Evolutionary conservation across 1,140 invertebrate species (phyloP), one percentile per base, ranked within the genome.

Genomic region (Drosophila bifasciata): DNA sequence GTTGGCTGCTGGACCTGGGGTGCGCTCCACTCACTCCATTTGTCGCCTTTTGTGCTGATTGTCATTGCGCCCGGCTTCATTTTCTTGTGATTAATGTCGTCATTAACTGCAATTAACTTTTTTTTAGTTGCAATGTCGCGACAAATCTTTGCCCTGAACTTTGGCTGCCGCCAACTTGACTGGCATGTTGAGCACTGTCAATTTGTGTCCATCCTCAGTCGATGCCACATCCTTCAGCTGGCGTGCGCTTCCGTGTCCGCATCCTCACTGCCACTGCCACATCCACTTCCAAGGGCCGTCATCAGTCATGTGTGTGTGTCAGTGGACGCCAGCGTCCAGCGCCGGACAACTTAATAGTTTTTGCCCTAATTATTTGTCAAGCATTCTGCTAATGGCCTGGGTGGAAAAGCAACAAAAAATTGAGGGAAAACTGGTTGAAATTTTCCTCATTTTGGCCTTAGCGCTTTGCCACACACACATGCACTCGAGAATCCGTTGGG

Each of bases 51-150:
- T 62, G 77, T 77, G 78, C 83, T 89, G 83, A 88, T 89, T 88
- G 83, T 89, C 83, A 83, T 57, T 79, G 75, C 75, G 79, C 71
- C 49, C 69, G 81, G 76, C 86, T 89, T 89, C 78, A 89, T 89
- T 89, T 89, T 89, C 86, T 83, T 90, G 86, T 89, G 86, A 89
- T 89, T 89, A 89, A 89, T 89, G 86, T 89, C 78, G 86, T 89
- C 86, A 89, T 89, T 89, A 89, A 89, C 86, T 89, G 86, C 86
- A 89, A 89, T 89, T 89, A 89, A 90, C 86, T 89, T 90, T 86
- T 90, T 86, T 75, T 75, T 63, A 79, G 53, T 77, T 69, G 67
- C 66, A 56, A 43, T 58, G 59, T 70, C 79, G 85, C 79, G 84
- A 78, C 83, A 86, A 86, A 86, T 88, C 81, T 88, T 88, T 62